Conservation (phyloP, 2,797 vertebrate genomes). For the Platalea minor region DNA sequence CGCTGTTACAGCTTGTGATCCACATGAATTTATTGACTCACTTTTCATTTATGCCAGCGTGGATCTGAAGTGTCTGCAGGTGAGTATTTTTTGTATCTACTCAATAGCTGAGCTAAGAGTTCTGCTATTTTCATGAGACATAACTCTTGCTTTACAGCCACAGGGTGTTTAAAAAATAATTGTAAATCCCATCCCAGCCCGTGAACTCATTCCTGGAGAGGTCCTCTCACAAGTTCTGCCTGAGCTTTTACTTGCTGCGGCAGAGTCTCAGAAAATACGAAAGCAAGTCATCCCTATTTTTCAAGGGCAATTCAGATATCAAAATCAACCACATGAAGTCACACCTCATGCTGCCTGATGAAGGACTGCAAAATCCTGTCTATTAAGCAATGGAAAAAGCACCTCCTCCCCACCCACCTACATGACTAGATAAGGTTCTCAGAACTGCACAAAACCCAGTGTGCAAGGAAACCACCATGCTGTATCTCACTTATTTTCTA, state of each 20-base stretch:
- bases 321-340: neutral
- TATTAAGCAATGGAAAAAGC: conserved; percentile 41
- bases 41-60: neutral
- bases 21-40: neutral
- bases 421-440: conserved; percentile 39
- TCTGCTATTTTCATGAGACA: neutral
- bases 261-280: neutral
- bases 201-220: neutral
- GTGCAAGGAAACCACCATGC: conserved; percentile 46
- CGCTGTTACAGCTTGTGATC: neutral
- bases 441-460: conserved; percentile 37
- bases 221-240: neutral
- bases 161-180: neutral
- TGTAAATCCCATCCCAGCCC: neutral
- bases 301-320: neutral
- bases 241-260: neutral
- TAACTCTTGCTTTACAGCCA: neutral
- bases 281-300: neutral
- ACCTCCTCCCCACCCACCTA: conserved; percentile 46
- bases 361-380: conserved; percentile 7
- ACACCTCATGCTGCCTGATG: neutral
- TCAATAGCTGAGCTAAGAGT: neutral
- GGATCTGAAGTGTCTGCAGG: neutral
- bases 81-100: neutral
- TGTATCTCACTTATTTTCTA: neutral